Conservation (phyloP, 2,888 invertebrate species). For the Nephrocerus scutellatus region DNA sequence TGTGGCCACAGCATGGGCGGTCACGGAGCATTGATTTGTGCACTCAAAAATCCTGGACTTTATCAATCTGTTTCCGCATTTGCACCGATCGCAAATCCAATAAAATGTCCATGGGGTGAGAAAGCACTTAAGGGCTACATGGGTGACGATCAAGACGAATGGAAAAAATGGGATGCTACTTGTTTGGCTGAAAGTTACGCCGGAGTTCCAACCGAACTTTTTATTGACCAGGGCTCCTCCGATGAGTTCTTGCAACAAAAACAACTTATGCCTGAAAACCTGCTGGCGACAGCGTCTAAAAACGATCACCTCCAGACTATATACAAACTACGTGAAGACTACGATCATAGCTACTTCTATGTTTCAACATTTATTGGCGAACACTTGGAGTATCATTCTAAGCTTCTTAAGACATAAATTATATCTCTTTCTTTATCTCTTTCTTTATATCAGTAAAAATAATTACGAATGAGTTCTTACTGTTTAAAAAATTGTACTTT, state of each 20-base stretch:
- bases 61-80: slow-evolving; percentile 90
- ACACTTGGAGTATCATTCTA: slow-evolving; percentile 84
- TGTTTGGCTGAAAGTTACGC: slow-evolving; percentile 72
- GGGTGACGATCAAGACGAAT: slow-evolving; percentile 58
- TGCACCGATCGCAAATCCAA: slow-evolving; percentile 89
- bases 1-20: slow-evolving; percentile 97
- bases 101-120: slow-evolving; percentile 75
- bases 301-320: slow-evolving; percentile 63
- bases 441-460: no score
- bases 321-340: slow-evolving; percentile 70
- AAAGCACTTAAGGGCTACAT: slow-evolving; percentile 80
- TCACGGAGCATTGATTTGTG: slow-evolving; percentile 88
- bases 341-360: slow-evolving; percentile 94
- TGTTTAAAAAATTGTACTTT: no score
- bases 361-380: slow-evolving; percentile 87
- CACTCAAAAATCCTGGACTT: slow-evolving; percentile 81
- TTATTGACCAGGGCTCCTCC: slow-evolving; percentile 81
- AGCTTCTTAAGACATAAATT: slow-evolving; percentile 57
- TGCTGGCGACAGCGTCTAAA: slow-evolving; percentile 49
- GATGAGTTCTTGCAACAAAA: slow-evolving; percentile 72
- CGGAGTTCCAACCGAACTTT: slow-evolving; percentile 73
- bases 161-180: slow-evolving; percentile 86
- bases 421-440: no score
- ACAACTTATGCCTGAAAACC: slow-evolving; percentile 77
- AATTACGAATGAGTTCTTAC: no score